Evolutionary conservation across 2,888 invertebrate species (phyloP).

Genomic region (Clusia tigrina): DNA sequence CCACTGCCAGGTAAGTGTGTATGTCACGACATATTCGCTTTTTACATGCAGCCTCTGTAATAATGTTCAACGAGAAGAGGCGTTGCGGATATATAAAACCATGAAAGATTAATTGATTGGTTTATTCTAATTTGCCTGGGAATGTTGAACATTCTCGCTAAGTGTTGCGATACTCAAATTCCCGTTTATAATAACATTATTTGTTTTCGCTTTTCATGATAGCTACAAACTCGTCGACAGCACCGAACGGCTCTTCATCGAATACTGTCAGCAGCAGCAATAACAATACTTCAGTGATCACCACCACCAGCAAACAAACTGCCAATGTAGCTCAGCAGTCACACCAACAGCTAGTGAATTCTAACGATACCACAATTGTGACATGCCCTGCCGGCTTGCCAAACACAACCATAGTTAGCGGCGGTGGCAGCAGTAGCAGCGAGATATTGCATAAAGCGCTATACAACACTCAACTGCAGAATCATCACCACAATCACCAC

Average conservation of each 20-base stretch:
- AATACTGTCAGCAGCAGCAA: slow-evolving; percentile 21
- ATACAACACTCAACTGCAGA: slow-evolving; percentile 30
- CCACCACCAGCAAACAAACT: slow-evolving; percentile 40
- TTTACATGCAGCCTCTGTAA: not conserved
- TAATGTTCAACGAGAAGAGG: too few species aligned
- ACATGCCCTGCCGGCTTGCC: slow-evolving; percentile 46
- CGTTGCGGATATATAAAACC: not conserved
- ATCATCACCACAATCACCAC: slow-evolving; percentile 41
- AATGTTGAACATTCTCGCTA: too few species aligned
- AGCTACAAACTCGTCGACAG: slow-evolving; percentile 19
- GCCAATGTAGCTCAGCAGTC: slow-evolving; percentile 38
- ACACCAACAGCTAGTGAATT: slow-evolving; percentile 23
- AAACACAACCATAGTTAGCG: slow-evolving; percentile 34
- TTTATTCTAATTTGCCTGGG: not conserved
- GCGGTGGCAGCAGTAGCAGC: slow-evolving; percentile 29
- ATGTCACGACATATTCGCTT: not conserved
- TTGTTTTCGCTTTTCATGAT: not conserved
- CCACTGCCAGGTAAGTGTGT: slow-evolving; percentile 73
- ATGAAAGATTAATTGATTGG: not conserved
- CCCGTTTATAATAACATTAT: too few species aligned
- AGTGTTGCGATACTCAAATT: too few species aligned
- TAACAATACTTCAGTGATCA: slow-evolving; percentile 9
- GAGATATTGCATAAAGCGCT: slow-evolving; percentile 23
- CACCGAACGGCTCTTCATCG: slow-evolving; percentile 31
- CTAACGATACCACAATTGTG: slow-evolving; percentile 34